A percentile compares a stretch with the other conserved stretches of the same genome.
Evolutionary conservation across 2,797 vertebrate genomes (phyloP).

Genomic region (Urosaurus nigricauda): DNA sequence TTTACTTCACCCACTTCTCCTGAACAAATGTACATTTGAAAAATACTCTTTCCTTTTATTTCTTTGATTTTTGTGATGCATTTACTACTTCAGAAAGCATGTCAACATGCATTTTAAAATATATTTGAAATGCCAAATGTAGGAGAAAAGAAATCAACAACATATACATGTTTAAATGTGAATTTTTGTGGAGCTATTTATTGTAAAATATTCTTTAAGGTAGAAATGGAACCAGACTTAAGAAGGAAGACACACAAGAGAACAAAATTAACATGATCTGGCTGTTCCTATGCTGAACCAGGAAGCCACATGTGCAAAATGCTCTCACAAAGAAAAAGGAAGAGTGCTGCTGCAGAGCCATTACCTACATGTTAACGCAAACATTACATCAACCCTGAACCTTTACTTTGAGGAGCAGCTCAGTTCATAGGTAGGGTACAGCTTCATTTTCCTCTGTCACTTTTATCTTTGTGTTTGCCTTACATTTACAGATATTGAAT

Average conservation of each 20-base stretch:
- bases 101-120: neutral
- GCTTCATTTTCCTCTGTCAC: neutral
- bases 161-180: neutral
- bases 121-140: neutral
- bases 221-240: neutral
- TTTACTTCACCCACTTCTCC: no score
- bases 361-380: neutral
- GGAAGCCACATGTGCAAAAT: neutral
- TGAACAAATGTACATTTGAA: neutral
- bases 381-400: neutral
- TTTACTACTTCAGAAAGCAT: neutral
- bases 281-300: neutral
- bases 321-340: neutral
- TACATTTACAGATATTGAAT: neutral
- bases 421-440: neutral
- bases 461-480: neutral
- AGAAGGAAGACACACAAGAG: neutral
- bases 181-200: neutral
- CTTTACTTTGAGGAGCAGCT: neutral
- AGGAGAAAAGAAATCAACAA: neutral
- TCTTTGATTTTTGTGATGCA: neutral
- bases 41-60: neutral
- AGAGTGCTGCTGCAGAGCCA: neutral
- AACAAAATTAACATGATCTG: no score
- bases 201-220: neutral